Conservation (phyloP, 2,888 invertebrate genomes). For the Actias luna region DNA sequence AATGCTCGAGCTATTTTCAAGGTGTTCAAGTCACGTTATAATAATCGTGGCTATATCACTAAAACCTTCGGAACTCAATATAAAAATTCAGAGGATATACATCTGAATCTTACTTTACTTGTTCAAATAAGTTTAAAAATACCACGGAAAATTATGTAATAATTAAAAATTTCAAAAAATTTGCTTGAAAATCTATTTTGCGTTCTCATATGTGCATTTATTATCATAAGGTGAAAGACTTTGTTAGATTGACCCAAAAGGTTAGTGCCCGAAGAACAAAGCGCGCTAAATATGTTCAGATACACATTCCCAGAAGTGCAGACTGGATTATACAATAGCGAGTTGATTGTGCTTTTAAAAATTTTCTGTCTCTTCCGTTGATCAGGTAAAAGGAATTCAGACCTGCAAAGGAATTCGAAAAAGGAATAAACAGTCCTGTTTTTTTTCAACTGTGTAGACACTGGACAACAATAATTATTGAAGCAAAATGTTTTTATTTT, state of each 20-base stretch:
- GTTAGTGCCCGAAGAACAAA: conserved; percentile 5
- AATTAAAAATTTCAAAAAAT: too few species aligned
- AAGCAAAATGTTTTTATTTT: too few species aligned
- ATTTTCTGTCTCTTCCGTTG: background rate
- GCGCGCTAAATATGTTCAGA: too few species aligned
- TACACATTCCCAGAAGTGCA: background rate
- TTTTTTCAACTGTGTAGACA: background rate
- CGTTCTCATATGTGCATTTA: background rate
- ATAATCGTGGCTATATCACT: background rate
- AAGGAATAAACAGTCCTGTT: background rate
- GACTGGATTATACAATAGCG: conserved; percentile 2
- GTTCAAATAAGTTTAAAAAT: too few species aligned
- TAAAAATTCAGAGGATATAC: too few species aligned
- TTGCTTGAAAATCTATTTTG: background rate
- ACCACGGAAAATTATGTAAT: too few species aligned
- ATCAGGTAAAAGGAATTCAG: background rate
- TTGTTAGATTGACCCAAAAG: background rate
- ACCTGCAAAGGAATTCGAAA: background rate
- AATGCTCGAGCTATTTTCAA: too few species aligned
- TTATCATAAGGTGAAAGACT: background rate
- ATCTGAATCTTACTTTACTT: too few species aligned
- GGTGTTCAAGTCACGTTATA: too few species aligned
- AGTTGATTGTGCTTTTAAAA: conserved; percentile 1
- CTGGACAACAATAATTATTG: background rate
- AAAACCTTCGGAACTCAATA: too few species aligned